Percentiles rank a stretch among this genome's conserved stretches.
Evolutionary conservation across 2,888 invertebrate species (phyloP).

Genomic region (Rotaria macrura): DNA sequence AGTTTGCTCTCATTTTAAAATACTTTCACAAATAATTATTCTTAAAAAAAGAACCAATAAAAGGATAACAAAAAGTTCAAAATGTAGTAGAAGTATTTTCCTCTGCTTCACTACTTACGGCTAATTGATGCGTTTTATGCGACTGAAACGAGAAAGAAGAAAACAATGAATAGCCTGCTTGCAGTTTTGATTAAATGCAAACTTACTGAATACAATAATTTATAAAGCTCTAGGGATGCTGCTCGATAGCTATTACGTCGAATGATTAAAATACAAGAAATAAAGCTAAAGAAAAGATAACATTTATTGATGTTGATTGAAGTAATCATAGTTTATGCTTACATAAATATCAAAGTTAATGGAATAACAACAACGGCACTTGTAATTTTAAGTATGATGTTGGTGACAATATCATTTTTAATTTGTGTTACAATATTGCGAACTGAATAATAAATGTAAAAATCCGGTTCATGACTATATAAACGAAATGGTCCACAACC

Average conservation of each 20-base stretch:
- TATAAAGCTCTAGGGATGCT: background rate
- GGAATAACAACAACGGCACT: background rate
- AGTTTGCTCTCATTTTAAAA: background rate
- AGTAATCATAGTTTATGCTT: background rate
- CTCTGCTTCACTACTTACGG: too few species aligned
- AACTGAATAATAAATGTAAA: background rate
- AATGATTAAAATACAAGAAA: background rate
- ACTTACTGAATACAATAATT: background rate
- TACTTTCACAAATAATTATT: too few species aligned
- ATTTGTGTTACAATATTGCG: background rate
- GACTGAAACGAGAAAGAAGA: background rate
- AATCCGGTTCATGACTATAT: background rate
- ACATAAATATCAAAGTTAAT: background rate
- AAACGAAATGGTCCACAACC: constrained; percentile 16
- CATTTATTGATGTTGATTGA: background rate
- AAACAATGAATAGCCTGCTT: background rate
- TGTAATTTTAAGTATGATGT: background rate
- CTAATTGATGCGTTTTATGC: background rate
- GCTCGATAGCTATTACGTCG: constrained; percentile 18
- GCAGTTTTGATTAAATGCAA: background rate
- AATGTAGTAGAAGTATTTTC: background rate
- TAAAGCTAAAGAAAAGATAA: background rate
- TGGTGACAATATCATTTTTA: background rate
- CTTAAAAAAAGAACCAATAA: too few species aligned
- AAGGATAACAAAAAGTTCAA: too few species aligned